phyloP scores from a whole-genome alignment of 2,113 vertebrate species.

The Brachirus orientalis region DNA sequence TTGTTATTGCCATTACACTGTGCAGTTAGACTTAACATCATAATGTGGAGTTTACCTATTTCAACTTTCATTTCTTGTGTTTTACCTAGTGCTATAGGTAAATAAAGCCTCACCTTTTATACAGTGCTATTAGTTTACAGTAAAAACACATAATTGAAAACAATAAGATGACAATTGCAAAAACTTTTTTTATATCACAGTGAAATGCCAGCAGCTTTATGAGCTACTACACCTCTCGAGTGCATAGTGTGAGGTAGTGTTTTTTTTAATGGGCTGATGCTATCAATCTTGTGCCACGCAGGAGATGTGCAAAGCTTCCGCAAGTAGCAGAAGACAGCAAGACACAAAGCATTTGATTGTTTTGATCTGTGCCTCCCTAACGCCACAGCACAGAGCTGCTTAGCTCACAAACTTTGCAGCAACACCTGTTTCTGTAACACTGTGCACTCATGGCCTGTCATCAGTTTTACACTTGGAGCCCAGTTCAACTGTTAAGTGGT shows the following conservation, averaged over 20 bases:
- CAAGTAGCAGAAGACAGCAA: slow-evolving; percentile 25
- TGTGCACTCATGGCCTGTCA: slow-evolving; percentile 53
- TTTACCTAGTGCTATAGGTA: too few species aligned
- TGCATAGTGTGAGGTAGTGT: background rate
- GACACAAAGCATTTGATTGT: slow-evolving; percentile 48
- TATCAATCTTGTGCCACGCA: slow-evolving; percentile 8
- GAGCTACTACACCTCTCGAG: background rate
- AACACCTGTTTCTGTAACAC: slow-evolving; percentile 71
- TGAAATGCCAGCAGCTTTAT: background rate
- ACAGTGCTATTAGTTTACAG: background rate
- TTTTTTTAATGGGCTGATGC: slow-evolving; percentile 47
- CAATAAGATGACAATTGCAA: background rate
- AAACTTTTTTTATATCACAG: background rate
- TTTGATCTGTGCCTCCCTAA: slow-evolving; percentile 57
- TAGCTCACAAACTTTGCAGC: slow-evolving; percentile 25
- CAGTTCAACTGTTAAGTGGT: slow-evolving; percentile 58
- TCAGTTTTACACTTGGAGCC: slow-evolving; percentile 55
- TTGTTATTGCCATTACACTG: too few species aligned
- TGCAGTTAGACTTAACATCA: too few species aligned
- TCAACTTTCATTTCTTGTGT: too few species aligned
- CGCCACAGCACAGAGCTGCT: slow-evolving; percentile 15
- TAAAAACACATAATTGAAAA: too few species aligned
- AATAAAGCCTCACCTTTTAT: background rate
- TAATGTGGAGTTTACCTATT: too few species aligned
- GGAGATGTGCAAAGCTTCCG: slow-evolving; percentile 28